Base-by-base conservation (phyloP, 2,888 invertebrate species). In the Drosophila multiciliata region DNA sequence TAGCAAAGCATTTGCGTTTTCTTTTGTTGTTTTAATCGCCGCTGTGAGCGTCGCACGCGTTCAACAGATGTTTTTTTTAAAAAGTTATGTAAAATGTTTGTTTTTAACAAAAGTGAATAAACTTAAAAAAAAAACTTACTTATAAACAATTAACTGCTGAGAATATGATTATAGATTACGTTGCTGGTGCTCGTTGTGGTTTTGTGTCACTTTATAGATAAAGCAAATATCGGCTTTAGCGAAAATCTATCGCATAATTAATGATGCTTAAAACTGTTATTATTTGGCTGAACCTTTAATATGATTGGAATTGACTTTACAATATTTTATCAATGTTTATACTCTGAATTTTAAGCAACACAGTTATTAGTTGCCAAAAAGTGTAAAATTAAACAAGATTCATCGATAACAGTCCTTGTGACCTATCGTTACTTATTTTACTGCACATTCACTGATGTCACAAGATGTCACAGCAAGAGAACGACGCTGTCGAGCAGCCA, bases 41-140 rank as follows among this genome's bases (percentile, higher is more conserved):
- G n/a, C 15, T 45, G 12, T 8, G 33, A 66, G 35, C 50, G 45
- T 32, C 26, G 26, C 15, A 57, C 71, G 53, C 71, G 63, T 33
- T 12, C 7, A 49, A 15, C n/a, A 33, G 20, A 62, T 71, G 58
- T 55, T 36, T 45, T 36, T 45, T 57, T 23, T 45, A 49, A 26
- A 32, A 64, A 38, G 29, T 38, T 38, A 33, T 38, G 32, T 26
- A 36, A 20, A 49, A 29, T 36, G 33, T 9, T 60, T 60, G n/a
- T 60, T 60, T 20, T 60, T n/a, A 32, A 49, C 55, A 80, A 69
- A 63, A 29, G 15, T 26, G 17, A 61, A 61, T 6, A 32, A 29
- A 29, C 29, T 6, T 45, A n/a, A 40, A 29, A 29, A 29, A 23
- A n/a, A 45, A 45, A 76, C 76, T 76, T 77, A 76, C 76, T 77